A percentile compares a stretch with the other conserved stretches of the same genome.
Evolutionary conservation across 2,888 invertebrate genomes (phyloP).

Genomic region (Didymodactylos carnosus): DNA sequence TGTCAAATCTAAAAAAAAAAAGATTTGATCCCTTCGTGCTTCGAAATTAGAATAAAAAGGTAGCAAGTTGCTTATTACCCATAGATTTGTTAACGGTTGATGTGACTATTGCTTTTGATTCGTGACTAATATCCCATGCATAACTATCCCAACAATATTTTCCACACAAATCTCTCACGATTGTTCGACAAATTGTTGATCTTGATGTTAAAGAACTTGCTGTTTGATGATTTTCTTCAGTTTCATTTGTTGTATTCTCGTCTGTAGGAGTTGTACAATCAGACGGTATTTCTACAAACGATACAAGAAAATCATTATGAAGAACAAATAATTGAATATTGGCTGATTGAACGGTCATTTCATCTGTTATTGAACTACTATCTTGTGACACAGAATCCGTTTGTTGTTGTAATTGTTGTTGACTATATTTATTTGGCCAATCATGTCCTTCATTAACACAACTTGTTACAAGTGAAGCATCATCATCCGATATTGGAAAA

Average conservation of each 20-base stretch:
- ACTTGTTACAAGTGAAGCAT: neutral
- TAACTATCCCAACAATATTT: constrained; percentile 91
- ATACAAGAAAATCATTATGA: constrained; percentile 55
- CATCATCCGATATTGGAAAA: neutral
- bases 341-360: neutral
- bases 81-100: no score
- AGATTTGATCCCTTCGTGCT: no score
- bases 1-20: neutral
- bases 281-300: constrained; percentile 71
- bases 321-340: constrained; percentile 57
- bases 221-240: neutral
- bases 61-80: no score
- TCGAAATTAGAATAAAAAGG: no score
- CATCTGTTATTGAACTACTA: neutral
- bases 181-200: constrained; percentile 54
- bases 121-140: constrained; percentile 47
- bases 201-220: constrained; percentile 47
- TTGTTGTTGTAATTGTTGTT: no score
- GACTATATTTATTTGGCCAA: neutral
- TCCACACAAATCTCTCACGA: constrained; percentile 70
- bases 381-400: neutral
- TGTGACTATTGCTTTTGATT: neutral
- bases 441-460: neutral
- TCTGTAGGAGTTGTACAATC: no score
- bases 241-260: no score